Conservation (phyloP, 2,113 vertebrate species). For the Heloderma charlesbogerti region DNA sequence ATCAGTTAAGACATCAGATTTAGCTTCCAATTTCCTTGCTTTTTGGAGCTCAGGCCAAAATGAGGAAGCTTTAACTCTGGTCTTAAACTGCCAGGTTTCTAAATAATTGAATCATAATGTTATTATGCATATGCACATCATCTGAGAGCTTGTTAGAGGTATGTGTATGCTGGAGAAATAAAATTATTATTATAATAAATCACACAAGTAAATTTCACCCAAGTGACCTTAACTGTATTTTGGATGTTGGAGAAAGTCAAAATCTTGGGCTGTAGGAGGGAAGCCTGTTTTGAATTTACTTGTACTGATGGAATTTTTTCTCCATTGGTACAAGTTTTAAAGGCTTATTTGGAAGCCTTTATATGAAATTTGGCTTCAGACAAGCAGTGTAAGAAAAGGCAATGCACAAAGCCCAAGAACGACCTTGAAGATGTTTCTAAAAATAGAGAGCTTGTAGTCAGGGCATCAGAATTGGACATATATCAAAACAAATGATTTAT, state of each 20-base stretch:
- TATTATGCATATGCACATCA: neutral
- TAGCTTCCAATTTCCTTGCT: too few species aligned
- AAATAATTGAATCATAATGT: neutral
- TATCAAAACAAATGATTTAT: neutral
- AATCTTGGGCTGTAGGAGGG: neutral
- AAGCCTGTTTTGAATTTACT: neutral
- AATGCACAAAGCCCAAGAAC: neutral
- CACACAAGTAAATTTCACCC: too few species aligned
- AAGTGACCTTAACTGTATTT: neutral
- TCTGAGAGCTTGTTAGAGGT: neutral
- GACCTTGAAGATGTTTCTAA: constrained; percentile 17
- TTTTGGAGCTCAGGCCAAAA: too few species aligned
- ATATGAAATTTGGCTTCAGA: constrained; percentile 8
- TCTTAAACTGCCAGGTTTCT: too few species aligned
- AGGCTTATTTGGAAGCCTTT: too few species aligned
- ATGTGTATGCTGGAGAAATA: neutral
- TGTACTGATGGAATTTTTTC: neutral
- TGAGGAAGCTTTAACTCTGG: too few species aligned
- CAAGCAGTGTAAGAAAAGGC: neutral
- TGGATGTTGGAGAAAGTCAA: neutral
- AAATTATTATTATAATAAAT: neutral
- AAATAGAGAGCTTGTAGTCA: constrained; percentile 12
- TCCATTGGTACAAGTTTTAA: neutral
- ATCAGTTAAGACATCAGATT: too few species aligned
- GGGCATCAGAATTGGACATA: neutral